phyloP scores from a whole-genome alignment of 2,797 vertebrate genomes.

The Lithobates sylvaticus region DNA sequence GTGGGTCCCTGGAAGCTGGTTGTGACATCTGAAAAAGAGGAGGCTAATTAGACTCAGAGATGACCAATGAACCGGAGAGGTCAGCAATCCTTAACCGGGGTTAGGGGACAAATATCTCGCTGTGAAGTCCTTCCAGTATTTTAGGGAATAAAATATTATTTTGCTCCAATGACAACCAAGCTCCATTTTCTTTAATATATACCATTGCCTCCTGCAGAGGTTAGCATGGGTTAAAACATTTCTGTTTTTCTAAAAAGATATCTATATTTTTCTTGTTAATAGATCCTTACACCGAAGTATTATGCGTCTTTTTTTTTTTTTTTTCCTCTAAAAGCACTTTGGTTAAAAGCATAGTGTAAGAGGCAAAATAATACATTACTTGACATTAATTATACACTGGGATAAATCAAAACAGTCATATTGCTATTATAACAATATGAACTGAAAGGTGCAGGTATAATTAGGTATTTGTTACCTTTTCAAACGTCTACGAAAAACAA shows the following conservation, averaged over 20 bases:
- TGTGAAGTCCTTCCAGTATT: not conserved
- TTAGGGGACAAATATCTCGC: not conserved
- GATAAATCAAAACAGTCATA: constrained; percentile 63
- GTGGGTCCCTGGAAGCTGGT: no score
- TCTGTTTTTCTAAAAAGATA: constrained; percentile 55
- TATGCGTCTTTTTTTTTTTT: constrained; percentile 59
- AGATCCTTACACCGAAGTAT: constrained; percentile 60
- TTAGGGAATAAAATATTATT: not conserved
- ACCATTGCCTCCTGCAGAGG: not conserved
- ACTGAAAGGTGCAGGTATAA: constrained; percentile 62
- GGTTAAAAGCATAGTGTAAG: constrained; percentile 63
- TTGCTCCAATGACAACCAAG: not conserved
- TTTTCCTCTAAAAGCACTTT: constrained; percentile 57
- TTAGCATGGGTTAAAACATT: constrained; percentile 46
- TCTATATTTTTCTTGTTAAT: constrained; percentile 60
- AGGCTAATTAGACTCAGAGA: no score
- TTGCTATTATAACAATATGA: constrained; percentile 62
- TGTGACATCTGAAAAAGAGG: no score
- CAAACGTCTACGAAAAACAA: constrained; percentile 52
- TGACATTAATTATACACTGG: constrained; percentile 62
- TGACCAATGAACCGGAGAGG: no score
- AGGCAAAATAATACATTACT: constrained; percentile 64
- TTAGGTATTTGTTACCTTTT: constrained; percentile 63
- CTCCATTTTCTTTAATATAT: not conserved
- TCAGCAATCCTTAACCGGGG: no score